Conservation (phyloP, 1,140 invertebrate genomes). For the Drosophila orosa region DNA sequence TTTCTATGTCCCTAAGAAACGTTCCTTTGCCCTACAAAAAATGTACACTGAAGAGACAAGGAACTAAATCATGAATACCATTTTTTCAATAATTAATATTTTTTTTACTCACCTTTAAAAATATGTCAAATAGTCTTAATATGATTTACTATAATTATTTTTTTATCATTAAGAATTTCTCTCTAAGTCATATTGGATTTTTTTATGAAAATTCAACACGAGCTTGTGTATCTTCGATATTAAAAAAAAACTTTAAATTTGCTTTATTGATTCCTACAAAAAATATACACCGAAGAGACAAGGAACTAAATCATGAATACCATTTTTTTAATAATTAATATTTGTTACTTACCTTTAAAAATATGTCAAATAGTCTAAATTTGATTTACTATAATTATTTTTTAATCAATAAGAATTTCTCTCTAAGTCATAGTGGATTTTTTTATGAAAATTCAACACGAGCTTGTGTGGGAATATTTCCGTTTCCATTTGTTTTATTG, state of each 20-base stretch:
- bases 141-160: background rate
- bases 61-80: background rate
- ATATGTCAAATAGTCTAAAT: too few species aligned
- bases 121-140: too few species aligned
- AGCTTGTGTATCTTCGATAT: background rate
- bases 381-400: background rate
- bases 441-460: background rate
- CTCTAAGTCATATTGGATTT: background rate
- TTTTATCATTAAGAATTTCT: background rate
- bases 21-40: too few species aligned
- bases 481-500: conserved; percentile 27
- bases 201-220: background rate
- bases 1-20: too few species aligned
- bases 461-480: background rate
- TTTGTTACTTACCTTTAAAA: background rate
- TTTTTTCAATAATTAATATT: background rate
- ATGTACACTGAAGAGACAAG: background rate
- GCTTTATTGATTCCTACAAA: background rate
- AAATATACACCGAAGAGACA: background rate
- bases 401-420: background rate
- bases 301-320: background rate
- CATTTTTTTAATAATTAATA: background rate
- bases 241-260: background rate
- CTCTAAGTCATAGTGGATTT: background rate
- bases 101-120: background rate